Conservation (phyloP, 2,888 invertebrate genomes). For the Prosapia bicincta region DNA sequence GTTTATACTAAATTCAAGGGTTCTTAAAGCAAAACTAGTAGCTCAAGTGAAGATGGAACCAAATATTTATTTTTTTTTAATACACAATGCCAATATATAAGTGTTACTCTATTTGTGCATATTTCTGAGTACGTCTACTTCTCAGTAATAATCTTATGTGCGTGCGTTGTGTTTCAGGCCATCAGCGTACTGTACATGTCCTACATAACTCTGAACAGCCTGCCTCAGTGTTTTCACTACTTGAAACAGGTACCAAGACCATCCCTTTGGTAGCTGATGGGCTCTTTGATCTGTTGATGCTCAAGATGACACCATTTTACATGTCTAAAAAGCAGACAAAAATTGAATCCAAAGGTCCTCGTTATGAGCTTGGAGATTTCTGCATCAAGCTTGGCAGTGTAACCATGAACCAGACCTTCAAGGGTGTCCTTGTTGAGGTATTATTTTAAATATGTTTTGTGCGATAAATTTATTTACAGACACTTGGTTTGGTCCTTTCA, state of each 20-base stretch:
- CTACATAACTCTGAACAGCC: constrained; percentile 95
- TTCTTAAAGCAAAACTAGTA: too few species aligned
- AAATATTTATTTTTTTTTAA: too few species aligned
- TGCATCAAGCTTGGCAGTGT: constrained; percentile 91
- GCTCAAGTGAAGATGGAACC: too few species aligned
- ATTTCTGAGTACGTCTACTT: too few species aligned
- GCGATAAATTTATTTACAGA: too few species aligned
- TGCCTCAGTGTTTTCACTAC: constrained; percentile 86
- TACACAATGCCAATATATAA: too few species aligned
- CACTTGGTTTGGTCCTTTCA: too few species aligned
- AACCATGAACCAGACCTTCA: constrained; percentile 88
- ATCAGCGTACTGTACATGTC: constrained; percentile 83
- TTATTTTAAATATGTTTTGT: neutral
- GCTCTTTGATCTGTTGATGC: constrained; percentile 85
- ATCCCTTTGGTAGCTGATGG: constrained; percentile 88
- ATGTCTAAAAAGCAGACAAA: constrained; percentile 86
- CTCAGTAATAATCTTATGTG: too few species aligned
- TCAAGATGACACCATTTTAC: constrained; percentile 84
- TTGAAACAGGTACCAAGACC: constrained; percentile 82
- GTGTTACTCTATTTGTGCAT: too few species aligned
- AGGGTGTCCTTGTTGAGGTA: constrained; percentile 89
- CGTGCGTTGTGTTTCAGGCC: constrained; percentile 50
- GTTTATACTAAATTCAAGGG: too few species aligned
- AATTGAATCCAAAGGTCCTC: constrained; percentile 82
- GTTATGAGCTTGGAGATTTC: constrained; percentile 88